These are phyloP conservation scores for Heliopora coerulea DNA, from an alignment of 92 coral and sea anemone species.

Conservation along the genomic window DNA sequence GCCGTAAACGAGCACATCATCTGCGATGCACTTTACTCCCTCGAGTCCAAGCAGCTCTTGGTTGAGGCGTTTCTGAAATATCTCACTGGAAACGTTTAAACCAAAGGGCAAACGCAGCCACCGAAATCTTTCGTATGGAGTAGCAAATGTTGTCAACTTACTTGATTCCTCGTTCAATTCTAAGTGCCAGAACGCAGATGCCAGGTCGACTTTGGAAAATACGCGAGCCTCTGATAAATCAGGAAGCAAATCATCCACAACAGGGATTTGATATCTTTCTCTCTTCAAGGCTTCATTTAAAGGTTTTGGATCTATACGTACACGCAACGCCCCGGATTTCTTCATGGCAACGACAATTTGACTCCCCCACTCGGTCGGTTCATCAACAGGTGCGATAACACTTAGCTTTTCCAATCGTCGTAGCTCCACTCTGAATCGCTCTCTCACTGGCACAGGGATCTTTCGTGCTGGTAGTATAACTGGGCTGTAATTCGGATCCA, in stretches of 20 bases:
- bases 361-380: conserved; percentile 42
- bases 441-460: conserved; percentile 38
- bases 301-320: conserved; percentile 15
- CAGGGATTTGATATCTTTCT: conserved; percentile 12
- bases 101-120: conserved; percentile 49
- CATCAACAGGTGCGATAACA: conserved; percentile 43
- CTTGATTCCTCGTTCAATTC: conserved; percentile 18
- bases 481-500: conserved; percentile 27
- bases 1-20: conserved; percentile 32
- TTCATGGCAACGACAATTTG: conserved; percentile 39
- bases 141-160: conserved; percentile 35
- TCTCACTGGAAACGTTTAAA: conserved; percentile 44
- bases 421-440: conserved; percentile 36
- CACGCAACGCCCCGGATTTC: conserved; percentile 29
- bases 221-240: conserved; percentile 41
- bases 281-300: conserved; percentile 16
- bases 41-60: conserved; percentile 38
- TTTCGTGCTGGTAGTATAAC: conserved; percentile 38
- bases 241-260: conserved; percentile 5
- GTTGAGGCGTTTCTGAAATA: conserved; percentile 44
- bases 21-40: conserved; percentile 43
- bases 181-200: conserved; percentile 26
- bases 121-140: conserved; percentile 35
- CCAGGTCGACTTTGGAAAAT: conserved; percentile 44
- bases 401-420: conserved; percentile 24